phyloP scores from a whole-genome alignment of 2,113 vertebrate species.

The Oxyura jamaicensis region DNA sequence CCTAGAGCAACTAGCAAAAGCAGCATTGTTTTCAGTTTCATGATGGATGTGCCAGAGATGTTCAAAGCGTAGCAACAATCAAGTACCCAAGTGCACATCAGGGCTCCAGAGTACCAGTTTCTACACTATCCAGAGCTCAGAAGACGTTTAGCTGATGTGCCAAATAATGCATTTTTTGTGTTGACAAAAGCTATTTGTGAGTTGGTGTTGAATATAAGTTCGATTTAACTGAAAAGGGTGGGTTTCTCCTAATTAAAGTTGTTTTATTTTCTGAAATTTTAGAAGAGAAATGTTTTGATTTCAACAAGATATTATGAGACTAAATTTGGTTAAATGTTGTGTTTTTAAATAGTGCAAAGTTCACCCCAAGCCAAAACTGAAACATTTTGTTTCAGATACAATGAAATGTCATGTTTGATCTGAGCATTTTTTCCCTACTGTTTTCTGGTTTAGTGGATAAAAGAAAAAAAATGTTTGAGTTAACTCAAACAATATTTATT shows the following conservation, averaged over 20 bases:
- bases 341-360: slow-evolving; percentile 33
- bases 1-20: not conserved
- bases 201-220: not conserved
- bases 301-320: slow-evolving; percentile 4
- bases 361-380: not conserved
- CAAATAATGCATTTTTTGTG: not conserved
- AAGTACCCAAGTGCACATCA: not conserved
- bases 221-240: not conserved
- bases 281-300: slow-evolving; percentile 16
- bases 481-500: not conserved
- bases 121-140: not conserved
- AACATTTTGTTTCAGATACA: slow-evolving; percentile 7
- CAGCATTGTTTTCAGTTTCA: not conserved
- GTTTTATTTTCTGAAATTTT: not conserved
- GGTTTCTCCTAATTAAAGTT: not conserved
- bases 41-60: not conserved
- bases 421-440: not conserved
- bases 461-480: not conserved
- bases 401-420: not conserved
- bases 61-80: not conserved
- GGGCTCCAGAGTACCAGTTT: not conserved
- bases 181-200: not conserved
- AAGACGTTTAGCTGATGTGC: not conserved
- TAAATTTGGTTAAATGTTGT: slow-evolving; percentile 24
- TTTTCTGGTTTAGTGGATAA: not conserved